Percentiles rank a stretch among this genome's conserved stretches.
Conservation (phyloP, 2,797 vertebrate species). For the Alauda arvensis region DNA sequence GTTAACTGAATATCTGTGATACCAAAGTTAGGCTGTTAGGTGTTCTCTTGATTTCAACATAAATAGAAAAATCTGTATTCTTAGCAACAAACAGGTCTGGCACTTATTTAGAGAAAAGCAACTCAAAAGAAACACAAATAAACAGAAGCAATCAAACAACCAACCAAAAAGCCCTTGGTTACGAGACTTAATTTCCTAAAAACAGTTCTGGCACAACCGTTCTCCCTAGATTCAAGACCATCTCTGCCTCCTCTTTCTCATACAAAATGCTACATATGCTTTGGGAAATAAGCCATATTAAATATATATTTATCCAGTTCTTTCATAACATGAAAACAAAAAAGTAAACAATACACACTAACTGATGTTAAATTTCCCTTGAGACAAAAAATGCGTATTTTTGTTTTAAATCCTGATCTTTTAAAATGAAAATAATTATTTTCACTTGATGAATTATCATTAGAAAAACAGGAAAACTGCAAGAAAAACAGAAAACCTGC, state of each 20-base stretch:
- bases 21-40: not conserved
- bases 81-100: not conserved
- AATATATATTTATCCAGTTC: not conserved
- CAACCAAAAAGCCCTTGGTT: not conserved
- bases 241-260: not conserved
- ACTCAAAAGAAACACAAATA: not conserved
- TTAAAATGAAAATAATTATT: not conserved
- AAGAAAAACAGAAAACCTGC: not conserved
- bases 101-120: not conserved
- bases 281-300: not conserved
- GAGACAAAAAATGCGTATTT: not conserved
- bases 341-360: not conserved
- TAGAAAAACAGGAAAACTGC: not conserved
- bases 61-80: not conserved
- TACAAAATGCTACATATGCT: not conserved
- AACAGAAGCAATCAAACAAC: not conserved
- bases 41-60: not conserved
- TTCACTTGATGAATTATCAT: not conserved
- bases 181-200: not conserved
- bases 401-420: not conserved
- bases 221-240: not conserved
- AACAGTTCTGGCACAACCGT: not conserved
- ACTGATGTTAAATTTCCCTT: not conserved
- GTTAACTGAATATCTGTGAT: not conserved
- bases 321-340: not conserved